Conservation (phyloP, 1,140 invertebrate genomes). For the Meloidogyne chitwoodi region DNA sequence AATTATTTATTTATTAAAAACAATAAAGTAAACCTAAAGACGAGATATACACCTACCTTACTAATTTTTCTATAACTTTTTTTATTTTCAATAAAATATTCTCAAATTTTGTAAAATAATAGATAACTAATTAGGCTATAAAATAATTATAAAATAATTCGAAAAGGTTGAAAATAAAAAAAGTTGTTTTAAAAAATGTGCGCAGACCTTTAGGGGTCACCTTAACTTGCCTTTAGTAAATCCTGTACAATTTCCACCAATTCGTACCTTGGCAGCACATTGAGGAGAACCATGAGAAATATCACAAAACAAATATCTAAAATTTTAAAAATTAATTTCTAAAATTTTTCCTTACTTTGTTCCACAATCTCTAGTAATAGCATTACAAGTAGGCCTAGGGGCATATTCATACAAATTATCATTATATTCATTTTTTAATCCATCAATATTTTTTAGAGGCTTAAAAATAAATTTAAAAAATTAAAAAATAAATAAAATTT, state of each 20-base stretch:
- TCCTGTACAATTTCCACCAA: slow-evolving; percentile 36
- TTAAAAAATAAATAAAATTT: slow-evolving; percentile 14
- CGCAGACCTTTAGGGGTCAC: too few relatives aligned
- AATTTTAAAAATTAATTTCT: neutral
- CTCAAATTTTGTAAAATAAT: too few relatives aligned
- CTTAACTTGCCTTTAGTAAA: slow-evolving; percentile 1
- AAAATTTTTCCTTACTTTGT: slow-evolving; percentile 36
- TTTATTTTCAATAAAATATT: too few relatives aligned
- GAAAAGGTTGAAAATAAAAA: too few relatives aligned
- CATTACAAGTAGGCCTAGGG: slow-evolving; percentile 64
- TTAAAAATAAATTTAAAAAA: too few relatives aligned
- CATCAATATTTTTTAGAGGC: slow-evolving; percentile 26
- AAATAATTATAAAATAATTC: too few relatives aligned
- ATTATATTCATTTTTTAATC: slow-evolving; percentile 57
- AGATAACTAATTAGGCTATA: too few relatives aligned
- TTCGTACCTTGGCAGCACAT: slow-evolving; percentile 52
- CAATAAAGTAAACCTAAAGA: too few relatives aligned
- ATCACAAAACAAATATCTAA: slow-evolving; percentile 55
- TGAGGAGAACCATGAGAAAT: slow-evolving; percentile 38
- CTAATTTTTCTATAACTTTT: too few relatives aligned
- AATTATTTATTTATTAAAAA: too few relatives aligned
- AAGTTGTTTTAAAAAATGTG: too few relatives aligned
- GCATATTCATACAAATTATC: slow-evolving; percentile 55
- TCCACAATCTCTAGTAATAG: slow-evolving; percentile 81
- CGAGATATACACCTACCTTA: too few relatives aligned